Conservation (phyloP, 2,113 vertebrate species). For the Mungos mungo region DNA sequence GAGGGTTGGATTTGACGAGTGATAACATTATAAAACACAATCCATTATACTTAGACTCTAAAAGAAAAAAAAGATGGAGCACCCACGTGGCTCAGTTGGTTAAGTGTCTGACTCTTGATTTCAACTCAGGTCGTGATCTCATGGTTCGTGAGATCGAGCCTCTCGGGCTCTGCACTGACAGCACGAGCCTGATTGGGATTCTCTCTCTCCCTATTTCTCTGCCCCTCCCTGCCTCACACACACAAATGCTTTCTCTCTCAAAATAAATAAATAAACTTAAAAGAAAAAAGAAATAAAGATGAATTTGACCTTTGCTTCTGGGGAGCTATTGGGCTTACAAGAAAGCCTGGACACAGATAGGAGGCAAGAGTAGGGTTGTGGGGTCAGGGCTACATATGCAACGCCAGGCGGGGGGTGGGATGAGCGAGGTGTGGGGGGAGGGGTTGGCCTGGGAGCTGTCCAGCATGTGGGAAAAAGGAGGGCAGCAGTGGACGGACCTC, state of each 20-base stretch:
- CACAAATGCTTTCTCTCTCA: background rate
- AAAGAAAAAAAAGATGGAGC: background rate
- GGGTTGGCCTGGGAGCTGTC: too few relatives aligned
- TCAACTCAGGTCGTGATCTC: background rate
- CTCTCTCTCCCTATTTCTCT: background rate
- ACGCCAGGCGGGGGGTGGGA: rapidly evolving
- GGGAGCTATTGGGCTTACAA: background rate
- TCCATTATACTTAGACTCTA: too few relatives aligned
- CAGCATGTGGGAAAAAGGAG: background rate
- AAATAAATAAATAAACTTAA: background rate
- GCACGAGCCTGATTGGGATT: background rate
- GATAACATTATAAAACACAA: background rate
- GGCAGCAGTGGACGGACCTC: rapidly evolving
- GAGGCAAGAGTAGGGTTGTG: background rate
- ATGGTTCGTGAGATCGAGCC: background rate
- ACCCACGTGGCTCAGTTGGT: background rate
- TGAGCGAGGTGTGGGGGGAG: too few relatives aligned
- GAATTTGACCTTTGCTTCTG: background rate
- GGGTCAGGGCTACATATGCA: background rate
- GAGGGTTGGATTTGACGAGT: background rate
- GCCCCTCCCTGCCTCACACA: background rate
- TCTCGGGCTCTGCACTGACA: background rate
- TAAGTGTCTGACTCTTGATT: background rate
- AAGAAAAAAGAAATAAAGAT: background rate
- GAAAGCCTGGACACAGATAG: background rate